Evolutionary conservation across 2,113 vertebrate genomes (phyloP), one percentile per base, ranked within the genome.

Genomic region (Thryonomys swinderianus): DNA sequence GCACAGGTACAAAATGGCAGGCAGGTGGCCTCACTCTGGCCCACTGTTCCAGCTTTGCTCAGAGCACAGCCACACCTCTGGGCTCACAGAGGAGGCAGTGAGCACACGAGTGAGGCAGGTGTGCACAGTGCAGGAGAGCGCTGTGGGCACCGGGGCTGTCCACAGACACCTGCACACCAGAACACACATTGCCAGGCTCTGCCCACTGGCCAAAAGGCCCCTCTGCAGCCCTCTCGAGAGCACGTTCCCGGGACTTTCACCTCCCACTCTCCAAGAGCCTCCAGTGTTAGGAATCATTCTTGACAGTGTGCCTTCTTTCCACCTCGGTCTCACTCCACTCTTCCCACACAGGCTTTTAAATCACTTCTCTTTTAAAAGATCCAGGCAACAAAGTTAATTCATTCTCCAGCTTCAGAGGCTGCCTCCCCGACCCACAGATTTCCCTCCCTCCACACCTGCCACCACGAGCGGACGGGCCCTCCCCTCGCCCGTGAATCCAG

Each of bases 291-390:
- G 59, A 78, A 66, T 32, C 7, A 12, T 30, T 51, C 90, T 80
- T 23, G 20, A 42, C 1, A 10, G 67, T 37, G 8, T n/a, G 89
- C 84, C 8, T 9, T 59, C 55, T 18, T 34, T 71, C 53, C 83
- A 80, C 87, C 59, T 71, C 93, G 25, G 17, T 69, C 53, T 30
- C 76, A 32, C 13, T 71, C 61, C 40, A 25, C 27, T 48, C 80
- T 93, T 23, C 90, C 81, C 85, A 92, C 67, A 57, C 61, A 83
- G 59, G 86, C 79, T 91, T 85, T 88, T 78, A 95, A 81, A 73
- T 76, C 88, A 40, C 13, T 71, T 94, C 45, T 62, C 87, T 91
- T 82, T 37, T 14, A 57, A 59, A 85, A 67, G 53, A 88, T 42
- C 51, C 51, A 37, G 23, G 78, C 83, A 80, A 61, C 82, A 92